These are phyloP conservation scores for Xyliphius kryptos DNA, from an alignment of 2,113 vertebrate genomes.

Conservation along the genomic window DNA sequence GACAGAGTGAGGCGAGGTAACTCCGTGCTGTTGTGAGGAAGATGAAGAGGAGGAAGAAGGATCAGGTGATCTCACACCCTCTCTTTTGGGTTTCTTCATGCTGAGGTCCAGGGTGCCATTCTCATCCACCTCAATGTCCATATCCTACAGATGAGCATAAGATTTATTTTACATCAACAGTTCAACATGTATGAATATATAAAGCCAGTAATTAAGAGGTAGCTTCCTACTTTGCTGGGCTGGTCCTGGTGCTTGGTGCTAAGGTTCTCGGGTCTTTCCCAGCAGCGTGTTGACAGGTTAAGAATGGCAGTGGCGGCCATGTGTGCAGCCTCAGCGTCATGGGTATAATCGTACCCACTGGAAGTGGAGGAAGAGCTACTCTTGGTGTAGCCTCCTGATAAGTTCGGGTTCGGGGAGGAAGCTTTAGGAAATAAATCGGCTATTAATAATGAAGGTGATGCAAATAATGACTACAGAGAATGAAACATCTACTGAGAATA, in stretches of 20 bases:
- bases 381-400: constrained; percentile 76
- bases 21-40: constrained; percentile 68
- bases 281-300: too few species aligned
- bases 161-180: too few species aligned
- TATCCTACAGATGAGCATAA: constrained; percentile 61
- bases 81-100: constrained; percentile 86
- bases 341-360: constrained; percentile 85
- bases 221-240: constrained; percentile 74
- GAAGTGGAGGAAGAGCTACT: constrained; percentile 72
- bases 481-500: too few species aligned
- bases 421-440: constrained; percentile 81
- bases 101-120: constrained; percentile 95
- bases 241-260: constrained; percentile 78
- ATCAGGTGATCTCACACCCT: constrained; percentile 77
- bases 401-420: constrained; percentile 75
- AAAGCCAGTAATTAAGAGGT: too few species aligned
- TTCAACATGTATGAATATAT: too few species aligned
- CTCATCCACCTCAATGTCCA: constrained; percentile 92
- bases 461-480: too few species aligned
- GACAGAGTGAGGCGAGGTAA: constrained; percentile 77
- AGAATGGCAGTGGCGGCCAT: too few species aligned
- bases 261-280: constrained; percentile 94
- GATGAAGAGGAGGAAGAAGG: constrained; percentile 63
- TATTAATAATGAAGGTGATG: too few species aligned
- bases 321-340: too few species aligned